Evolutionary conservation across 2,797 vertebrate genomes (phyloP).

Genomic region (Anguilla obscura): DNA sequence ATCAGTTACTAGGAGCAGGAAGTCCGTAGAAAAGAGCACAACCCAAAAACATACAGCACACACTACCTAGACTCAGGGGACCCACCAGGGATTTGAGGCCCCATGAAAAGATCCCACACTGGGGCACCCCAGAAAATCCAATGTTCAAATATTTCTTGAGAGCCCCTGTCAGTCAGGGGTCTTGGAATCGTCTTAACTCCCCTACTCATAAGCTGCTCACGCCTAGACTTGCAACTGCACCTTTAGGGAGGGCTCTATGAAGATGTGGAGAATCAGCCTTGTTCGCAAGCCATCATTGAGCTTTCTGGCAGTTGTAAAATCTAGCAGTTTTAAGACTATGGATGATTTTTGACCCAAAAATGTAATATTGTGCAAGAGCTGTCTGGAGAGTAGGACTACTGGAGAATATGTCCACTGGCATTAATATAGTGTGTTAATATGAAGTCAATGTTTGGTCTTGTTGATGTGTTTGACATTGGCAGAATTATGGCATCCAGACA

Average conservation of each 20-base stretch:
- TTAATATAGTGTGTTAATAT: background rate
- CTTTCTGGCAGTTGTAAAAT: background rate
- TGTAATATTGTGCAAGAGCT: too few relatives aligned
- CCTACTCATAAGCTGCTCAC: too few relatives aligned
- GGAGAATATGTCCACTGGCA: background rate
- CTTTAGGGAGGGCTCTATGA: background rate
- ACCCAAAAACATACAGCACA: background rate
- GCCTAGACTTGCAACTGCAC: background rate
- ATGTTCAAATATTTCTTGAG: too few relatives aligned
- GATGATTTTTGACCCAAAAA: background rate
- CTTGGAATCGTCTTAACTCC: too few relatives aligned
- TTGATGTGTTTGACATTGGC: background rate
- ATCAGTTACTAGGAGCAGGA: background rate
- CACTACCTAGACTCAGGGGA: too few relatives aligned
- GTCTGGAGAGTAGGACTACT: background rate
- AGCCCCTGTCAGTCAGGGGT: too few relatives aligned
- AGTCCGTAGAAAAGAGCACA: background rate
- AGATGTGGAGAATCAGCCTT: too few relatives aligned
- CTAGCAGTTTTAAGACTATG: background rate
- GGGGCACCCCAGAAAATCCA: too few relatives aligned
- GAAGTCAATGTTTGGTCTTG: background rate
- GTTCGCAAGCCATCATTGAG: background rate
- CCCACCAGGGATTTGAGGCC: too few relatives aligned
- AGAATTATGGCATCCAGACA: background rate
- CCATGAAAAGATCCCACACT: too few relatives aligned